Evolutionary conservation across 1,140 invertebrate genomes (phyloP), one percentile per base, ranked within the genome.

Genomic region (Drosophila arizonae): DNA sequence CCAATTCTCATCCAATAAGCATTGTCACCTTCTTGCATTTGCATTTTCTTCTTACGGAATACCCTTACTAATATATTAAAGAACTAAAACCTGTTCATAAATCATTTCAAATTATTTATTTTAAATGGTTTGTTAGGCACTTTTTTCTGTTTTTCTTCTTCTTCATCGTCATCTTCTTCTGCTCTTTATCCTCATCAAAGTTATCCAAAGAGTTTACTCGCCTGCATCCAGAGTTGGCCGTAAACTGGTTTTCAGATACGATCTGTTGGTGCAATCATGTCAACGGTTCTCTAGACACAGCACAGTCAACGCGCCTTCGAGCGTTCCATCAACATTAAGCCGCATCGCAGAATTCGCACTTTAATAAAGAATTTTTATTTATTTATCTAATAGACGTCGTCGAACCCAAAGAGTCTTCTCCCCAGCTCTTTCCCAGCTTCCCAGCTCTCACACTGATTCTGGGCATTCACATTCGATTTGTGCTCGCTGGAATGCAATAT

Each of bases 381-480:
- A 85, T 85, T 85, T 86, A 86, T 86, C 84, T 81, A 86, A 86
- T 87, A 86, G 84, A 72, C 79, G 57, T 81, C 78, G 79, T 50
- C 72, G 46, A 33, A 43, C 43, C 33, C 36, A 52, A 21, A 9
- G 8, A 17, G 43, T 46, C 43, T 45, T 4, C 43, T 17, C n/a
- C 6, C 43, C 15, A 45, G 13, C 43, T 45, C 13, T 45, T 8
- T 1, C 30, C 4, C 39, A 28, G 17, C 43, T 17, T 3, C 6
- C 43, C n/a, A 45, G 13, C 43, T 45, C 39, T 3, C 41, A 43
- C 41, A 46, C 43, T 21, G 43, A 68, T 70, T 72, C 33, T 72
- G 70, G 21, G 56, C 55, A 68, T 72, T 43, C 52, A 39, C 70
- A 66, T 72, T 66, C 55, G 51, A 66, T 66, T 58, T 58, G 15